A percentile compares a stretch with the other conserved stretches of the same genome.
Conservation (phyloP, 2,113 vertebrate species). For the Embiotoca jacksoni region DNA sequence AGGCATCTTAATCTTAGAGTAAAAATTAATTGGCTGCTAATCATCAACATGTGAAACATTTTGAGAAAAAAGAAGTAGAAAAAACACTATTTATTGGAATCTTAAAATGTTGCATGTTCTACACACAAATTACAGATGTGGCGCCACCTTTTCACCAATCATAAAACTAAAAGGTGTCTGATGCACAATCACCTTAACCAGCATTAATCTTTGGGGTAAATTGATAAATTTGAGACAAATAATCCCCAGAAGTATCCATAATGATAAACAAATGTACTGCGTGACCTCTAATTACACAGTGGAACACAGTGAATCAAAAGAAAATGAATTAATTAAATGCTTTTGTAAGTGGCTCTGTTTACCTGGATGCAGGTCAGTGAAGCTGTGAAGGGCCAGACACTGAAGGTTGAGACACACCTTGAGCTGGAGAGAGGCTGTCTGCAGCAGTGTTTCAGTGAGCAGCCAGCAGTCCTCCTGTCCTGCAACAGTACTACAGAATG, state of each 20-base stretch:
- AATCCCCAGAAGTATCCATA: too few species aligned
- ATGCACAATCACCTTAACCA: too few species aligned
- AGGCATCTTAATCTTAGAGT: not conserved
- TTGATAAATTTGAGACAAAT: too few species aligned
- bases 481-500: constrained; percentile 86
- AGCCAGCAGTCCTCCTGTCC: constrained; percentile 96
- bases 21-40: not conserved
- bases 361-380: constrained; percentile 96
- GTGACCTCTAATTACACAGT: not conserved
- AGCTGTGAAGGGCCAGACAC: constrained; percentile 95
- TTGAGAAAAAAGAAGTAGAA: not conserved
- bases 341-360: constrained; percentile 13
- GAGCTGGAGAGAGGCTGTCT: constrained; percentile 91
- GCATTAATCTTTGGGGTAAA: too few species aligned
- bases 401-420: constrained; percentile 93
- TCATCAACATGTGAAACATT: not conserved
- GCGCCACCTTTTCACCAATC: constrained; percentile 4
- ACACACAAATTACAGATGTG: not conserved
- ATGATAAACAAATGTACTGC: not conserved
- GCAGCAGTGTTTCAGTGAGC: constrained; percentile 90
- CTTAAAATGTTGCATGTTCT: not conserved
- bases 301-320: not conserved
- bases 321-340: not conserved
- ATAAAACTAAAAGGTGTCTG: not conserved
- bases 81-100: not conserved